Evolutionary conservation across 2,113 vertebrate species (phyloP), one percentile per base, ranked within the genome.

Genomic region (Xenotilapia flavipinnis): DNA sequence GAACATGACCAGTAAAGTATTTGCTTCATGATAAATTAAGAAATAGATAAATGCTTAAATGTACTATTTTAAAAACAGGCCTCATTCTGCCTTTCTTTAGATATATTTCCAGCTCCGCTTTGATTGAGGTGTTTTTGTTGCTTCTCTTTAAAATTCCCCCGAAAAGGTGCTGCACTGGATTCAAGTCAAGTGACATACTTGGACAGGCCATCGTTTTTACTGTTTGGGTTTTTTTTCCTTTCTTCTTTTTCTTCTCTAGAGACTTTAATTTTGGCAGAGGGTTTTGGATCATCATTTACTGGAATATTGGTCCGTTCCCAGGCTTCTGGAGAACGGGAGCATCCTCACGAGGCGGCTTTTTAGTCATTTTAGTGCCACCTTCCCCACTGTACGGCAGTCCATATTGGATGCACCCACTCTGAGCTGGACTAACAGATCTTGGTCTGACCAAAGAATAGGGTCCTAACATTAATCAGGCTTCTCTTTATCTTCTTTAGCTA

Each of bases 131-230:
- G 70, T 51, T 51, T 68, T 28, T 33, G 17, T 31, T 51, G 45
- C 2, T n/a, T 51, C 45, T 13, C 15, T 77, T 77, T 33, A 51
- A 51, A 49, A 77, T 19, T n/a, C 42, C 73, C 45, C 45, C 0
- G 19, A 51, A 49, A 77, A 77, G 73, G 73, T 77, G 45, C 17
- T 77, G 42, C 45, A n/a, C 45, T 77, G 45, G 73, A 77, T 77
- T 77, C 45, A 77, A 77, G 45, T n/a, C 73, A 51, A 51, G 45
- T 31, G 73, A 77, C 73, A 77, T n/a, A 77, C 45, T 77, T 77
- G 70, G 70, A 75, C 42, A 31, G 42, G 23, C 23, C 15, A 8
- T 31, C 2, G 17, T 49, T 75, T 75, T 75, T 47, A 49, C 70
- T 3, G 6, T 7, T n/a, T 62, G 8, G 3, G 3, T 26, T 6